A percentile compares a stretch with the other conserved stretches of the same genome.
Conservation (phyloP, 2,888 invertebrate species). For the Argynnis bischoffii region DNA sequence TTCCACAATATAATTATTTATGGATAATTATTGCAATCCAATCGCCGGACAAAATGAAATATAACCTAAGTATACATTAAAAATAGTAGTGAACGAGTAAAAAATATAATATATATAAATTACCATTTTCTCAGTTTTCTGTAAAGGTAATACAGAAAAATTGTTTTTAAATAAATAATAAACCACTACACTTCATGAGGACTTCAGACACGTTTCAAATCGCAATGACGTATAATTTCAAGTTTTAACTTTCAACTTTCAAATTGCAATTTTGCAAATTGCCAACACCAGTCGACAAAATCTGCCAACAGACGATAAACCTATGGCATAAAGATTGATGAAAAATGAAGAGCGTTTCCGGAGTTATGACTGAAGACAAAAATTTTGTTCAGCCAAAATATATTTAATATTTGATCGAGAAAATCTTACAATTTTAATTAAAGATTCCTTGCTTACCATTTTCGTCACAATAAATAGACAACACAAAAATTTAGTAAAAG, state of each 20-base stretch:
- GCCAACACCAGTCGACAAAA: neutral
- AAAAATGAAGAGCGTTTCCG: too few relatives aligned
- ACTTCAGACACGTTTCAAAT: slow-evolving; percentile 12
- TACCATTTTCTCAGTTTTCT: slow-evolving; percentile 7
- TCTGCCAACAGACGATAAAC: too few relatives aligned
- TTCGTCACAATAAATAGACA: too few relatives aligned
- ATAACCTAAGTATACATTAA: slow-evolving; percentile 10
- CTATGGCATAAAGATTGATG: too few relatives aligned
- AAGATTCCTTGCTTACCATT: too few relatives aligned
- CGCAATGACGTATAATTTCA: neutral
- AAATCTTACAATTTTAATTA: too few relatives aligned
- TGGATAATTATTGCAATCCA: neutral
- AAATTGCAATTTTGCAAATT: neutral
- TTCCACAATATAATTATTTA: neutral
- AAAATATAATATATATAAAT: neutral
- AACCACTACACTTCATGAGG: neutral
- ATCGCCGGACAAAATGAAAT: slow-evolving; percentile 4
- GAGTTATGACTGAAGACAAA: too few relatives aligned
- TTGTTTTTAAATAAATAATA: neutral
- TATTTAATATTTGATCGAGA: too few relatives aligned
- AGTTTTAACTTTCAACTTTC: neutral
- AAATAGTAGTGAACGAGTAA: neutral
- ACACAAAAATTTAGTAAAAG: too few relatives aligned
- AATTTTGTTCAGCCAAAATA: too few relatives aligned
- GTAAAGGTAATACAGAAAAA: neutral